Evolutionary conservation across 2,888 invertebrate species (phyloP), one percentile per base, ranked within the genome.

Genomic region (Scrobipalpa costella): DNA sequence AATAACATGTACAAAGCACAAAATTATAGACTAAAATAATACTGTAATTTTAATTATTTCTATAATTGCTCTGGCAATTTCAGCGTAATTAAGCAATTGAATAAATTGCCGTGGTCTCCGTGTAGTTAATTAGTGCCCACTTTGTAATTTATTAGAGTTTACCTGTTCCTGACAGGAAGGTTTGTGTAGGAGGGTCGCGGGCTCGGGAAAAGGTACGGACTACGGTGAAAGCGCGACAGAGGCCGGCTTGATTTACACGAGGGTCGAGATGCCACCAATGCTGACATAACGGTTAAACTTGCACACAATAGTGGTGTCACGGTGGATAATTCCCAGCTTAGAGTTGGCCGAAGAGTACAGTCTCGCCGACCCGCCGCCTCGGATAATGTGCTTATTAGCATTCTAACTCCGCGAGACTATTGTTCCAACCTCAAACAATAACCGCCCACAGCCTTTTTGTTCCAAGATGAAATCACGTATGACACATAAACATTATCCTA

Each of bases 381-480:
- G 69, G 73, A 70, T 69, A 69, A 67, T 71, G 73, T 75, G 68
- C 70, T 62, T 74, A 83, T 88, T 86, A 85, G 80, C 82, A 88
- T 88, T 86, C 88, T 73, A 73, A 73, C 72, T 78, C 73, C 77
- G 83, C 78, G 71, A 69, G 74, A 69, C 84, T 76, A 86, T 86
- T 86, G 85, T 86, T 86, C 76, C 77, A 80, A 79, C 76, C 74
- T 82, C 84, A 84, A 79, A 85, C 84, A 85, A 83, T 85, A 81
- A 79, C 82, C 79, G 79, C 82, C 83, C 75, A 80, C 80, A 68
- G 71, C 68, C 76, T 80, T 78, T 85, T 80, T 81, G 74, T 81
- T 81, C 80, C 79, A 80, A 82, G 80, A 82, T 79, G 72, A 78
- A 82, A 81, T 80, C 79, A 78, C 79, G 78, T 76, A 72, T 74